A percentile compares a stretch with the other conserved stretches of the same genome.
These are phyloP conservation scores for Agrotis segetum DNA, from an alignment of 2,888 invertebrate genomes.

Conservation along the genomic window DNA sequence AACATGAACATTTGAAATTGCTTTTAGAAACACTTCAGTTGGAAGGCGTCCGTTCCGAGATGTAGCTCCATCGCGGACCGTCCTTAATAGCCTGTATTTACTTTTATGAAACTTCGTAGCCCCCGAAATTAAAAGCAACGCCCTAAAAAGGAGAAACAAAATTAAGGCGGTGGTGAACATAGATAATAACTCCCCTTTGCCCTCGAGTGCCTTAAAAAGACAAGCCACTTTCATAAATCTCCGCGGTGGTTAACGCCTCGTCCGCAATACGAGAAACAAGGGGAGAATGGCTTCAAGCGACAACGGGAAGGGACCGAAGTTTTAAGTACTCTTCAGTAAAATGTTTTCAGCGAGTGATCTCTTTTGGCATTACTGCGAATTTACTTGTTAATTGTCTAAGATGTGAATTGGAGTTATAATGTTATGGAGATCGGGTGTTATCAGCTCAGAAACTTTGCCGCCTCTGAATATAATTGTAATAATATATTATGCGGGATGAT, in stretches of 20 bases:
- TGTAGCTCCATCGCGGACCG: slow-evolving; percentile 62
- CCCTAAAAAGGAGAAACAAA: slow-evolving; percentile 77
- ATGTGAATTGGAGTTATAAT: slow-evolving; percentile 66
- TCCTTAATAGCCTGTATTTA: slow-evolving; percentile 72
- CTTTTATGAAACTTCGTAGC: slow-evolving; percentile 73
- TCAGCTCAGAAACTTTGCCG: slow-evolving; percentile 56
- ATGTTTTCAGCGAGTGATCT: slow-evolving; percentile 82
- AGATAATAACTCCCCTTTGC: slow-evolving; percentile 81
- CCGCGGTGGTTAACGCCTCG: slow-evolving; percentile 84
- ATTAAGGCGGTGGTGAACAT: slow-evolving; percentile 78
- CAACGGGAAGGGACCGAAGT: slow-evolving; percentile 79
- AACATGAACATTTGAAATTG: slow-evolving; percentile 70
- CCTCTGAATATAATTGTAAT: slow-evolving; percentile 64
- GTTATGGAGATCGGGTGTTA: slow-evolving; percentile 62
- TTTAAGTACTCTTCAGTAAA: slow-evolving; percentile 84
- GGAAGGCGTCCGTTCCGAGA: slow-evolving; percentile 59
- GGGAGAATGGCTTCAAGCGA: slow-evolving; percentile 77
- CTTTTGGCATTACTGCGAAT: slow-evolving; percentile 77
- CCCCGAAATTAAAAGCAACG: slow-evolving; percentile 76
- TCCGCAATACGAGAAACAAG: slow-evolving; percentile 82
- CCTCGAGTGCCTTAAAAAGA: slow-evolving; percentile 81
- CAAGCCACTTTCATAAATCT: slow-evolving; percentile 86
- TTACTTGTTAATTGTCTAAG: slow-evolving; percentile 78
- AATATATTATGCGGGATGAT: slow-evolving; percentile 58
- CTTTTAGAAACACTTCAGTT: slow-evolving; percentile 66